Evolutionary conservation across 2,888 invertebrate genomes (phyloP), one percentile per base, ranked within the genome.

Genomic region (Lochmaea capreae): DNA sequence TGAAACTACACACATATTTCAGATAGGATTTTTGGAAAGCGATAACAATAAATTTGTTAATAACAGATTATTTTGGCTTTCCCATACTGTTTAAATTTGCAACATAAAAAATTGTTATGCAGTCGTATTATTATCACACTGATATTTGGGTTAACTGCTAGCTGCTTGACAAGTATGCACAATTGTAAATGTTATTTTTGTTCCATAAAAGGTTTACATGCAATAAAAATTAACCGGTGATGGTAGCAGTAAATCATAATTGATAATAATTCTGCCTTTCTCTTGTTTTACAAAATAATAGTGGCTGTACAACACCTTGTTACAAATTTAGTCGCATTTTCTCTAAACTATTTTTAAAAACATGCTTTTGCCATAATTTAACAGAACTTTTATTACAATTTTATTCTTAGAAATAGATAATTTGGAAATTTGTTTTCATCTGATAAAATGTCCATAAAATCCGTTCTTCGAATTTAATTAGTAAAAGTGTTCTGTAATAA

Each of bases 41-140:
- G 3, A 22, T 22, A 2, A 22, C 22, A 22, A 22, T 22, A 22
- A 22, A 22, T 22, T n/a, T 22, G 22, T 22, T 22, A 22, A 22
- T 22, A 2, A 22, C 22, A 22, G 22, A 22, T 22, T n/a, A 6
- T 33, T 33, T 33, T 39, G 33, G 8, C 33, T 39, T 39, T 39
- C 9, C 33, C 33, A 8, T 9, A 39, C 33, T 39, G 33, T 39
- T 8, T 39, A 39, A 8, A 73, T 74, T 76, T 78, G 67, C 26
- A 46, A 16, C n/a, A 49, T 49, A 49, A 49, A 49, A 49, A 49
- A 39, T 6, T 39, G 33, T 39, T 39, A 9, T 39, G 33, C 33
- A 39, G 33, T 39, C 33, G 33, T 39, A 49, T n/a, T 49, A 46
- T 46, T 3, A 46, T 46, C 46, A 10, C 42, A 8, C 10, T 42